Evolutionary conservation across 2,797 vertebrate species (phyloP), one percentile per base, ranked within the genome.

Genomic region (Syncerus caffer): DNA sequence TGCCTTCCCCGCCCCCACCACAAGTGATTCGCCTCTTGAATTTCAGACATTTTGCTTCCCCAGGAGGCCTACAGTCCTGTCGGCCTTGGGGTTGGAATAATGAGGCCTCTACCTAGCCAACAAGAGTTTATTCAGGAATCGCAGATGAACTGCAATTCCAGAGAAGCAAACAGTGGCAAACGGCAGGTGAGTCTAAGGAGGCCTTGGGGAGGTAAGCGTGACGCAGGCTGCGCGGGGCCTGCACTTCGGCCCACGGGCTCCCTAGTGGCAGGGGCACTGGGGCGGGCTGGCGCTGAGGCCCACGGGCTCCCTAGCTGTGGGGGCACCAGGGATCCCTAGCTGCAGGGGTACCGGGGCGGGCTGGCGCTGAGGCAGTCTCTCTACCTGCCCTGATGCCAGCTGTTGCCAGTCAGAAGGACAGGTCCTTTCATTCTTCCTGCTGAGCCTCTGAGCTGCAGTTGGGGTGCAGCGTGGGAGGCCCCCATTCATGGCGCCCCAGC

Each of bases 211-310:
- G 31, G 50, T 3, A 19, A 53, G 50, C 12, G 2, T 15, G 79
- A 1, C 1, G 11, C 10, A 5, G 50, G 50, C 21, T 9, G n/a
- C 6, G 2, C 1, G 2, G 67, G 19, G 64, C 64, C 10, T 3
- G 12, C n/a, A 6, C 19, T 6, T 5, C 1, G 0, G 60, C 29
- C 1, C 3, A 6, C 1, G 6, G 60, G 60, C 27, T 7, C 29
- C 29, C 60, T 31, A 15, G 60, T 60, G 7, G 3, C 0, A 1
- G 79, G 50, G 4, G 50, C 53, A 14, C 12, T 0, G 14, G 31
- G 19, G 50, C 7, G 1, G 31, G 19, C 19, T 23, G 67, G 17
- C 2, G 11, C 31, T 1, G 19, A 21, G 6, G 58, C 62, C 2
- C 11, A 4, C 4, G 0, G 62, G 17, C 62, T 34, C n/a, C 8